Evolutionary conservation across 2,888 invertebrate species (phyloP).

Genomic region (Scrobipalpa costella): DNA sequence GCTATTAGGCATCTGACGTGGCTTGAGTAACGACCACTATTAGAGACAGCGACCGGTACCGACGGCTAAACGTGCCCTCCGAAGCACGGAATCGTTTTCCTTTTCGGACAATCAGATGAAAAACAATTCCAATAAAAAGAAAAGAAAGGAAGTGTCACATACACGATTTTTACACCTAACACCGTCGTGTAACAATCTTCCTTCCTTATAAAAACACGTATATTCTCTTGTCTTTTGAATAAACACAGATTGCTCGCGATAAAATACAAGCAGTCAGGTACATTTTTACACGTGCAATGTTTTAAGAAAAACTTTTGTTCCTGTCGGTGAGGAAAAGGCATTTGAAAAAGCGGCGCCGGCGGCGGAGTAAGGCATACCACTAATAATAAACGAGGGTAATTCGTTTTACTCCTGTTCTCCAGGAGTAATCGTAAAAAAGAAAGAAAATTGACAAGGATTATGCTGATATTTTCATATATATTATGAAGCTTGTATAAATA

Average conservation of each 20-base stretch:
- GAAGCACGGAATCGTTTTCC: too few species aligned
- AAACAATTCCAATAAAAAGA: too few species aligned
- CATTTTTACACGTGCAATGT: constrained; percentile 1
- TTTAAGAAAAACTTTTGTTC: constrained; percentile 11
- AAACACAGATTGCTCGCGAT: constrained; percentile 9
- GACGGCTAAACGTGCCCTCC: too few species aligned
- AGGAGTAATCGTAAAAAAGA: neutral
- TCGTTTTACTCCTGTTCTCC: neutral
- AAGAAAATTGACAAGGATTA: neutral
- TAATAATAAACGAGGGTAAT: neutral
- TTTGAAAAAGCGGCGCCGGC: constrained; percentile 8
- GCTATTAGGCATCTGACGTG: too few species aligned
- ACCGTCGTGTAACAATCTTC: neutral
- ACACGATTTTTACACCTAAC: neutral
- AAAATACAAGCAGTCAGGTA: neutral
- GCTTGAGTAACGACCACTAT: too few species aligned
- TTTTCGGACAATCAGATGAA: too few species aligned
- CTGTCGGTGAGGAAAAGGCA: neutral
- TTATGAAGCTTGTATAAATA: neutral
- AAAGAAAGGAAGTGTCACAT: neutral
- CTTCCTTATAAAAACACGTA: neutral
- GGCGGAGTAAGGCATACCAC: too few species aligned
- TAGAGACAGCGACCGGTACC: too few species aligned
- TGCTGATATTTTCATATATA: neutral
- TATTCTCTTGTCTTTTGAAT: neutral